These are phyloP conservation scores for Dermatemys mawii DNA, from an alignment of 2,113 vertebrate genomes.

Conservation along the genomic window DNA sequence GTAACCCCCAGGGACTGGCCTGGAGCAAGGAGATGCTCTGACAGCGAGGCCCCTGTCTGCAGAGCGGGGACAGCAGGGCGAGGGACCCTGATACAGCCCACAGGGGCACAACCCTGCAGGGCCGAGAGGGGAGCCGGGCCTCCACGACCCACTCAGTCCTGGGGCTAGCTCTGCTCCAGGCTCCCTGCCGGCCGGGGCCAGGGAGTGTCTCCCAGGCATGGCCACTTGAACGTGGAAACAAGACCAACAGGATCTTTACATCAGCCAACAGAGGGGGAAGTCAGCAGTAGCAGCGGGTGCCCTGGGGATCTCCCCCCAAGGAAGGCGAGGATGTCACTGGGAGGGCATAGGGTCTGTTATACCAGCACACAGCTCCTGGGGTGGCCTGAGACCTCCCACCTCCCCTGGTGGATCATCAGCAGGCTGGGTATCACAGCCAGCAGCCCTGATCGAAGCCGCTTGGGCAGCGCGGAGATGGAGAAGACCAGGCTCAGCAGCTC, in stretches of 20 bases:
- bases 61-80: background rate
- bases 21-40: background rate
- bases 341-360: too few relatives aligned
- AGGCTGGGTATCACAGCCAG: background rate
- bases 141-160: too few relatives aligned
- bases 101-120: background rate
- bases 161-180: background rate
- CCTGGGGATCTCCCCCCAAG: background rate
- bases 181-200: background rate
- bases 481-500: background rate
- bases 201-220: background rate
- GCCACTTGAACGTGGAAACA: background rate
- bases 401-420: background rate
- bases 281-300: too few relatives aligned
- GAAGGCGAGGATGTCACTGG: background rate
- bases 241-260: background rate
- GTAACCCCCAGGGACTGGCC: background rate
- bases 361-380: background rate
- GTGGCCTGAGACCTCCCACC: background rate
- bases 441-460: background rate
- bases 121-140: background rate
- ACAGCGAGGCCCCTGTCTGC: background rate
- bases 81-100: background rate
- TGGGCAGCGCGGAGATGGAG: background rate
- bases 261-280: too few relatives aligned